phyloP scores from a whole-genome alignment of 2,888 invertebrate species.

The Heliothis peltigera region DNA sequence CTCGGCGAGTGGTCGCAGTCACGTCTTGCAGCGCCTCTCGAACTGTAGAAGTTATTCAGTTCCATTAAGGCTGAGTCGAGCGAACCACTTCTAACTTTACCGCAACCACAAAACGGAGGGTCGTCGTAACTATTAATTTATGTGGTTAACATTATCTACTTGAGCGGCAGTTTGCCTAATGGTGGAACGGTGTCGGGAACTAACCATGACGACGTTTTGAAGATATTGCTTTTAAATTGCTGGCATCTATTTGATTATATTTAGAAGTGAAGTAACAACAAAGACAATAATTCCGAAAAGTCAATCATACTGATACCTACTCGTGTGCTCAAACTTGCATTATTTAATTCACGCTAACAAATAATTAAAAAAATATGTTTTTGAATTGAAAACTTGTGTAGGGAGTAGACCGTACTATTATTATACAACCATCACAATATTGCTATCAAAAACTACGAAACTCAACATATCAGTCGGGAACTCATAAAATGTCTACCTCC shows the following conservation, averaged over 20 bases:
- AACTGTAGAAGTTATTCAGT: slow-evolving; percentile 35
- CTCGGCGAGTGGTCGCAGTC: slow-evolving; percentile 22
- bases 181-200: background rate
- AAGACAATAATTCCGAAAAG: too few relatives aligned
- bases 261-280: background rate
- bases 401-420: too few relatives aligned
- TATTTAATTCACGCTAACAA: too few relatives aligned
- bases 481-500: background rate
- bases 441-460: background rate
- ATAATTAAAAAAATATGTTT: too few relatives aligned
- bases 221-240: background rate
- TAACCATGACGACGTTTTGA: background rate
- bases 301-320: too few relatives aligned
- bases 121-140: slow-evolving; percentile 37
- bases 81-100: slow-evolving; percentile 31
- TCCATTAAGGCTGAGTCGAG: slow-evolving; percentile 14
- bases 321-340: too few relatives aligned
- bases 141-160: slow-evolving; percentile 14
- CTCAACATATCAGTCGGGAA: background rate
- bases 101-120: slow-evolving; percentile 14
- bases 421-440: too few relatives aligned
- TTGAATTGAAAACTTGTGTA: too few relatives aligned
- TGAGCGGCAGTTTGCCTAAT: background rate
- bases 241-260: background rate
- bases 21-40: slow-evolving; percentile 40